These are phyloP conservation scores for Anorthoa munda DNA, from an alignment of 2,888 invertebrate genomes.

Conservation along the genomic window DNA sequence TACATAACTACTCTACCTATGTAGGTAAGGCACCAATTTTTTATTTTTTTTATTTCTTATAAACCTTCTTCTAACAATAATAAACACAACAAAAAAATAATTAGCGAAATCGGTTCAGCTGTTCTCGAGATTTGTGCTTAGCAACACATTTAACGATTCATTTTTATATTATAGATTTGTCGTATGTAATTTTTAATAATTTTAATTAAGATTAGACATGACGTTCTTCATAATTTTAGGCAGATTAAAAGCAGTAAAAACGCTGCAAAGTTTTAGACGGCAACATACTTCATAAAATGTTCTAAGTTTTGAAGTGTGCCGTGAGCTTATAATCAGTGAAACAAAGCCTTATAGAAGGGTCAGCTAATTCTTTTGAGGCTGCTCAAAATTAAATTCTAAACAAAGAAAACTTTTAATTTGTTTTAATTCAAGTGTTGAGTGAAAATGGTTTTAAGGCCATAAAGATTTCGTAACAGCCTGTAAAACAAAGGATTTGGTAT, in stretches of 20 bases:
- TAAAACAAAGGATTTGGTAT: too few relatives aligned
- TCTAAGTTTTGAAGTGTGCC: constrained; percentile 22
- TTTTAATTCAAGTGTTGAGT: neutral
- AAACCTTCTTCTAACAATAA: too few relatives aligned
- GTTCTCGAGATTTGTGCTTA: too few relatives aligned
- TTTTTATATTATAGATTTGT: too few relatives aligned
- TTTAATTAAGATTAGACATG: constrained; percentile 10
- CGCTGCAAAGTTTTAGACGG: neutral
- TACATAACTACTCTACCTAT: too few relatives aligned
- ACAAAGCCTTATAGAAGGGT: constrained; percentile 17
- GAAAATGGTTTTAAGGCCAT: neutral
- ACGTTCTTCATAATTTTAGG: constrained; percentile 2
- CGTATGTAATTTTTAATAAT: too few relatives aligned
- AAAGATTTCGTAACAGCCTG: neutral
- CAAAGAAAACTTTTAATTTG: neutral
- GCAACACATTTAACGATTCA: too few relatives aligned
- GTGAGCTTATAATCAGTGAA: constrained; percentile 3
- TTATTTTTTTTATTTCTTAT: too few relatives aligned
- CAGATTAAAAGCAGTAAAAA: constrained; percentile 16
- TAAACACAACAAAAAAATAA: too few relatives aligned
- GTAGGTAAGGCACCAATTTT: too few relatives aligned
- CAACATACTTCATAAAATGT: constrained; percentile 8
- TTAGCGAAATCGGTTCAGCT: too few relatives aligned
- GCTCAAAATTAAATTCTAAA: neutral
- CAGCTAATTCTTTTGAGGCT: constrained; percentile 21